These are phyloP conservation scores for Cyanoderma ruficeps DNA, from an alignment of 2,113 vertebrate genomes.

Conservation along the genomic window DNA sequence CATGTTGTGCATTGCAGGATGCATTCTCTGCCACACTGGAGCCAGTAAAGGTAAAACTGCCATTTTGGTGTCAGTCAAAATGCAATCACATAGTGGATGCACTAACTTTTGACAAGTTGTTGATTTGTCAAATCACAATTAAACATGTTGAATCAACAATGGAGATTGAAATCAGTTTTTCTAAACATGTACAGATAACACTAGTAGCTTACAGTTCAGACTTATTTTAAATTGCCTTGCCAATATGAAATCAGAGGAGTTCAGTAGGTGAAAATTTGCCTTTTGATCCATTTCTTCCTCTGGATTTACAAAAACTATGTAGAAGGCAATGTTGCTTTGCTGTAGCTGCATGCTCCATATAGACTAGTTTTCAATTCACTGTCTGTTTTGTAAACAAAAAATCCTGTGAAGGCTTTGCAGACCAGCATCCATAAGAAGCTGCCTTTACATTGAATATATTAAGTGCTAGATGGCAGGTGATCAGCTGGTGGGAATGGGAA, in stretches of 20 bases:
- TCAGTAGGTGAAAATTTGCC: neutral
- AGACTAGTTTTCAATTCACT: neutral
- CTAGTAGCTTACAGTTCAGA: neutral
- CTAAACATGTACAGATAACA: neutral
- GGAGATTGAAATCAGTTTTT: neutral
- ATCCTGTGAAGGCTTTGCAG: neutral
- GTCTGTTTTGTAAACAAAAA: neutral
- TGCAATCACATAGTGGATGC: neutral
- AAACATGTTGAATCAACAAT: neutral
- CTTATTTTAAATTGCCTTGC: neutral
- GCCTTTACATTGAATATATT: neutral
- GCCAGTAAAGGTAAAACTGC: slow-evolving; percentile 89
- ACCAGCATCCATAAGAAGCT: neutral
- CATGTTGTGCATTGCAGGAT: slow-evolving; percentile 94
- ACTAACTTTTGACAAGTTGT: neutral
- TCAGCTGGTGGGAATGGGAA: neutral
- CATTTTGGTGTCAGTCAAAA: neutral
- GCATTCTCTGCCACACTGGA: slow-evolving; percentile 94
- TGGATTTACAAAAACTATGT: neutral
- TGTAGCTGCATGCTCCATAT: neutral
- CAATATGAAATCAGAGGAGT: neutral
- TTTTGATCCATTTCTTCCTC: neutral
- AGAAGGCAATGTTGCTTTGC: neutral
- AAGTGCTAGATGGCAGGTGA: neutral
- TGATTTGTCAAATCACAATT: neutral